A percentile compares a stretch with the other conserved stretches of the same genome.
Conservation (phyloP, 64 coral and sea anemone species). For the Stichodactyla helianthus region DNA sequence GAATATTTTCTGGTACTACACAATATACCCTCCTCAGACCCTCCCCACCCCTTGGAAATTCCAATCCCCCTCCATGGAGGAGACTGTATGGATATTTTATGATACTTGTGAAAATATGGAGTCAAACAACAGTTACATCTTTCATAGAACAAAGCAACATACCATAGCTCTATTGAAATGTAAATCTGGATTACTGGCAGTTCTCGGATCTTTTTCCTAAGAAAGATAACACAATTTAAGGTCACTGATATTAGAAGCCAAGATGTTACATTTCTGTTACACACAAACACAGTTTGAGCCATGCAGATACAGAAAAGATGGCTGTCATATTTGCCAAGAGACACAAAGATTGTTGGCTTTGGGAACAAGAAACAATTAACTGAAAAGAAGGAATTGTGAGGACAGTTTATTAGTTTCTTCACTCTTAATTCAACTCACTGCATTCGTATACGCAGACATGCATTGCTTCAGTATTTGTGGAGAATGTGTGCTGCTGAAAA, state of each 20-base stretch:
- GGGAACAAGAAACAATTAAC: too few relatives aligned
- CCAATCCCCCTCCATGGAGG: too few relatives aligned
- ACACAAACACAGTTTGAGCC: too few relatives aligned
- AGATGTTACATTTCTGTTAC: background rate
- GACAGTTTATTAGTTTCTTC: background rate
- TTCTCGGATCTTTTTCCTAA: slow-evolving; percentile 80
- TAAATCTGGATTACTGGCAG: slow-evolving; percentile 88
- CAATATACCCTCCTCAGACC: too few relatives aligned
- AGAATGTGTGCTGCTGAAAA: slow-evolving; percentile 93
- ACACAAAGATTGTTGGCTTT: too few relatives aligned
- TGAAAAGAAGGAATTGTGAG: background rate
- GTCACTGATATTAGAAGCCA: background rate
- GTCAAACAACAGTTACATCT: background rate
- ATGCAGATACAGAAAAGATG: too few relatives aligned
- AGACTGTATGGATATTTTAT: too few relatives aligned
- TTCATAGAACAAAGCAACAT: background rate
- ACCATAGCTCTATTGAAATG: slow-evolving; percentile 99
- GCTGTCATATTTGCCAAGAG: too few relatives aligned
- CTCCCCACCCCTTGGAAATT: too few relatives aligned
- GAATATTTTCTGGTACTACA: too few relatives aligned
- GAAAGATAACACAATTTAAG: slow-evolving; percentile 1
- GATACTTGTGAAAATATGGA: background rate
- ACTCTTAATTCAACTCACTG: slow-evolving; percentile 73
- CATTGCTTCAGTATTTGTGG: slow-evolving; percentile 93
- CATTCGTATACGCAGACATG: slow-evolving; percentile 88